phyloP scores from a whole-genome alignment of 2,888 invertebrate genomes.

The Bellardia pandia region DNA sequence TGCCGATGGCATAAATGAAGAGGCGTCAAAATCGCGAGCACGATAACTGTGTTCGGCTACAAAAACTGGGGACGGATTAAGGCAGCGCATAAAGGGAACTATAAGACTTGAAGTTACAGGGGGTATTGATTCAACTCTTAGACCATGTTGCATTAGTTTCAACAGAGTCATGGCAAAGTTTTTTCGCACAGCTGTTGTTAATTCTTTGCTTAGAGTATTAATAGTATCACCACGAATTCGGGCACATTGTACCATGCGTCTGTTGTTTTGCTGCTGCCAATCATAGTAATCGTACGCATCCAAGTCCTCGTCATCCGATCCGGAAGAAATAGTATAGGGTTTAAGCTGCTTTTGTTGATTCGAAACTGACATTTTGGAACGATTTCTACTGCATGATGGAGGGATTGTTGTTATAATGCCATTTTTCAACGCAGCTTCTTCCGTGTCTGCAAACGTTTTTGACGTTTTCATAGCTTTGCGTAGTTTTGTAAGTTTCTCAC shows the following conservation, averaged over 20 bases:
- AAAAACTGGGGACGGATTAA: slow-evolving; percentile 83
- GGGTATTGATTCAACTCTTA: slow-evolving; percentile 85
- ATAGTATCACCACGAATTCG: slow-evolving; percentile 81
- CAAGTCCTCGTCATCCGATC: slow-evolving; percentile 80
- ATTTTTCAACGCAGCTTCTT: slow-evolving; percentile 56
- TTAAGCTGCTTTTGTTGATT: slow-evolving; percentile 75
- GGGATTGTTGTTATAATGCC: slow-evolving; percentile 66
- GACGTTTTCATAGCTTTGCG: slow-evolving; percentile 85
- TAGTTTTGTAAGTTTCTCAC: slow-evolving; percentile 80
- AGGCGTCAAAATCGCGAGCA: slow-evolving; percentile 66
- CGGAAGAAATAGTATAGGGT: slow-evolving; percentile 83
- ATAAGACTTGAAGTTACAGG: slow-evolving; percentile 86
- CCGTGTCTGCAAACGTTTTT: slow-evolving; percentile 85
- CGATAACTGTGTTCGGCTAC: slow-evolving; percentile 74
- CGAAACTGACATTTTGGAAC: slow-evolving; percentile 40
- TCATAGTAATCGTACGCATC: slow-evolving; percentile 79
- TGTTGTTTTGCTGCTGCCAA: slow-evolving; percentile 79
- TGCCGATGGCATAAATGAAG: slow-evolving; percentile 71
- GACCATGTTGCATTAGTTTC: slow-evolving; percentile 97
- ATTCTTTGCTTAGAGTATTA: slow-evolving; percentile 87
- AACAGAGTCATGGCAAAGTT: slow-evolving; percentile 95
- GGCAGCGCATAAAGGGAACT: slow-evolving; percentile 94
- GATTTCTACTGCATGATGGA: slow-evolving; percentile 72
- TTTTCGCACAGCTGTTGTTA: slow-evolving; percentile 95
- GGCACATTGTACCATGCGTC: slow-evolving; percentile 77